A percentile compares a stretch with the other conserved stretches of the same genome.
These are phyloP conservation scores for Rhyzopertha dominica DNA, from an alignment of 1,140 invertebrate genomes.

Conservation along the genomic window DNA sequence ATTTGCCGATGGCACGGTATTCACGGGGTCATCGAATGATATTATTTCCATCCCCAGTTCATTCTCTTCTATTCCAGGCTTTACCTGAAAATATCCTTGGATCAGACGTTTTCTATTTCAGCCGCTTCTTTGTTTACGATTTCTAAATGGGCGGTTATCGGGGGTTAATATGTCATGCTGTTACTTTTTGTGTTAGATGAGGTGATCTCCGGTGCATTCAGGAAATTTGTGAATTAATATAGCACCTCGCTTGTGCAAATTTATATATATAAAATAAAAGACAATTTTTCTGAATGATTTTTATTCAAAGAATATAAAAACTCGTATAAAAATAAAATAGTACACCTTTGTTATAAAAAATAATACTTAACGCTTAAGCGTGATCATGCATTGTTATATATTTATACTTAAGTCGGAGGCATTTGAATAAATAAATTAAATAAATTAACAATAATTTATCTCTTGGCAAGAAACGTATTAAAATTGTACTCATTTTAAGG, in stretches of 20 bases:
- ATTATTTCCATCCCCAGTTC: slow-evolving; percentile 38
- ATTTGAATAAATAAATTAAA: not conserved
- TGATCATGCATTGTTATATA: not conserved
- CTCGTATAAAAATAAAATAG: slow-evolving; percentile 35
- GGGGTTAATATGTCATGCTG: too few species aligned
- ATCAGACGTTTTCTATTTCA: too few species aligned
- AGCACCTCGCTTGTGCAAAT: slow-evolving; percentile 11
- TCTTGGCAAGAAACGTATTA: not conserved
- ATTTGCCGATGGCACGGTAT: slow-evolving; percentile 34
- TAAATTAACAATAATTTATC: not conserved
- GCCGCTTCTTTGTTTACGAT: too few species aligned
- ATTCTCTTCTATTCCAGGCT: slow-evolving; percentile 23
- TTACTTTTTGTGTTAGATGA: too few species aligned
- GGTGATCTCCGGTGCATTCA: too few species aligned
- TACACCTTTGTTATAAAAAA: slow-evolving; percentile 33
- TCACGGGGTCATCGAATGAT: slow-evolving; percentile 37
- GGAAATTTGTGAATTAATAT: too few species aligned
- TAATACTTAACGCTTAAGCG: slow-evolving; percentile 30
- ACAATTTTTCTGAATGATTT: slow-evolving; percentile 14
- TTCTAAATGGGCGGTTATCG: too few species aligned
- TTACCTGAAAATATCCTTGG: slow-evolving; percentile 5
- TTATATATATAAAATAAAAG: slow-evolving; percentile 11
- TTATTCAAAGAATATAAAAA: slow-evolving; percentile 25
- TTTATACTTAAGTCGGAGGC: slow-evolving; percentile 5
- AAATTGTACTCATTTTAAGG: not conserved